phyloP scores from a whole-genome alignment of 2,888 invertebrate species.

The Cantharis lateralis region DNA sequence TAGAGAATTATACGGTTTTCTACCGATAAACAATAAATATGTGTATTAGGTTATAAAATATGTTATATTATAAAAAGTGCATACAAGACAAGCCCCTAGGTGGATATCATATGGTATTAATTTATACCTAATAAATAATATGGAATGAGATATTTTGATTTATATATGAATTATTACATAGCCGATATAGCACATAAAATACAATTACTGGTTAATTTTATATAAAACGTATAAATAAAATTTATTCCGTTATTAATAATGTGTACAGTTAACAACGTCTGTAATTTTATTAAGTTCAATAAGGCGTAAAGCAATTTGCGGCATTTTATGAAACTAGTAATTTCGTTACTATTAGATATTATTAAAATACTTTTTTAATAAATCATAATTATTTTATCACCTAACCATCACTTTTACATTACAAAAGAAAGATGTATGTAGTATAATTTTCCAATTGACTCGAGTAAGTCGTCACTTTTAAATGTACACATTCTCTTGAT shows the following conservation, averaged over 20 bases:
- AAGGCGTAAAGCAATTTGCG: constrained; percentile 16
- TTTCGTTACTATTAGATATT: constrained; percentile 18
- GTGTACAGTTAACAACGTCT: constrained; percentile 9
- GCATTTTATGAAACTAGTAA: constrained; percentile 12
- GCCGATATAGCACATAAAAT: neutral
- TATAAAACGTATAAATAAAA: neutral
- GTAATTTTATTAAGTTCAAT: constrained; percentile 19
- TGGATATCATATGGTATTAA: neutral
- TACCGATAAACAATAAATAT: no score
- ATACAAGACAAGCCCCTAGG: neutral
- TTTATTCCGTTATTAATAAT: constrained; percentile 4
- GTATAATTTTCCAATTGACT: constrained; percentile 21
- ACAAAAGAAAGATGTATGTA: constrained; percentile 7
- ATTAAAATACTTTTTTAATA: constrained; percentile 24
- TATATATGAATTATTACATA: neutral
- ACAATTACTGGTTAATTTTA: neutral
- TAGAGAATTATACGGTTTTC: no score
- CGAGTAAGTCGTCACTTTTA: constrained; percentile 4
- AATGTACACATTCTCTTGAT: neutral
- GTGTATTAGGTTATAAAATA: neutral
- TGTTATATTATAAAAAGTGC: neutral
- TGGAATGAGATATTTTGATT: neutral
- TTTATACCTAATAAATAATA: neutral
- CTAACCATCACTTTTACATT: constrained; percentile 22
- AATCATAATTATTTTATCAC: constrained; percentile 25